Conservation (phyloP, 2,797 vertebrate genomes). For the Rallus crepitans region DNA sequence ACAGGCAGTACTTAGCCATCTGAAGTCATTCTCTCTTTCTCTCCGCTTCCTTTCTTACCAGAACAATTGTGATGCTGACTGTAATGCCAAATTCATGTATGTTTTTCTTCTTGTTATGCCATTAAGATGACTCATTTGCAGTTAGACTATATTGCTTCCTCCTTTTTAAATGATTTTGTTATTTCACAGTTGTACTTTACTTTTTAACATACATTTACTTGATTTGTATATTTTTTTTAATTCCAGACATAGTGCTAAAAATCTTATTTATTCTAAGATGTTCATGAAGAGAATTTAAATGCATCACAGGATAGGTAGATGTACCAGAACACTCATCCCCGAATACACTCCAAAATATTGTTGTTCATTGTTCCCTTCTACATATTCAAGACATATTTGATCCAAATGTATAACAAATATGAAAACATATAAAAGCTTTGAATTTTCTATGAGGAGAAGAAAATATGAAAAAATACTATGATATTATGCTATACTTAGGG, state of each 20-base stretch:
- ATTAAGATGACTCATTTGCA: slow-evolving; percentile 52
- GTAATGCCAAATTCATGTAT: slow-evolving; percentile 9
- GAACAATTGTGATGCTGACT: background rate
- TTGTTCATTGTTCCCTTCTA: slow-evolving; percentile 56
- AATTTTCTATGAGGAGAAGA: slow-evolving; percentile 52
- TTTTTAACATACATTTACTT: slow-evolving; percentile 2
- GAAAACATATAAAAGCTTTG: slow-evolving; percentile 50
- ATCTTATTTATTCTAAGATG: slow-evolving; percentile 20
- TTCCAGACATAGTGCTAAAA: slow-evolving; percentile 12
- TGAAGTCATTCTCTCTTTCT: background rate
- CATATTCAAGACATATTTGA: slow-evolving; percentile 70
- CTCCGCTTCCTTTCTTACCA: background rate
- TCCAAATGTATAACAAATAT: slow-evolving; percentile 56
- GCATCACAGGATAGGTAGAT: background rate
- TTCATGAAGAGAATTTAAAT: slow-evolving; percentile 33
- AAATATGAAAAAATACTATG: slow-evolving; percentile 25
- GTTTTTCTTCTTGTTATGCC: slow-evolving; percentile 34
- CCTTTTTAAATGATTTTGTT: background rate
- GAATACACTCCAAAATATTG: slow-evolving; percentile 39
- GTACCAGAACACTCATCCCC: background rate
- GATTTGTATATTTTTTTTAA: slow-evolving; percentile 9
- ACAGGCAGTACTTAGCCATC: slow-evolving; percentile 3
- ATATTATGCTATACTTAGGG: slow-evolving; percentile 39
- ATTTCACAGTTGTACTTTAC: background rate
- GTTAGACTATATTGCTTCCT: background rate